Evolutionary conservation across 92 coral and sea anemone species (phyloP).

Genomic region (Parazoanthus darwini): DNA sequence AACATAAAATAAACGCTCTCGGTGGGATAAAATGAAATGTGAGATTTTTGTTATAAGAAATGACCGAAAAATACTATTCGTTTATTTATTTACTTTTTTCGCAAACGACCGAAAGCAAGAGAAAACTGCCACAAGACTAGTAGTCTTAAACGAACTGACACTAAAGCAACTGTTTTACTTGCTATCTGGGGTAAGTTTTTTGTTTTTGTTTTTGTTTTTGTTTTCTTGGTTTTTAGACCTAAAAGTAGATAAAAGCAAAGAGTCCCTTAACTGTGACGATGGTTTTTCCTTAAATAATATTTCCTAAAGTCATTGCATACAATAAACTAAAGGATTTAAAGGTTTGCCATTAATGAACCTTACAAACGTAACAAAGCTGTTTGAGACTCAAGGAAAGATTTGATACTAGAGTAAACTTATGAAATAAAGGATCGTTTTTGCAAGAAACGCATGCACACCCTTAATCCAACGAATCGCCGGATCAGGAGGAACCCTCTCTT

Average conservation of each 20-base stretch:
- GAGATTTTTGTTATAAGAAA: too few species aligned
- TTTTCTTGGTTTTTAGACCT: not conserved
- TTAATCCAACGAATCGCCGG: not conserved
- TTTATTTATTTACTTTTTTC: too few species aligned
- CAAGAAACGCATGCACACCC: not conserved
- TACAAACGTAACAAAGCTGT: too few species aligned
- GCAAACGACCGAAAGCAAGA: not conserved
- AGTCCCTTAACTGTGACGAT: not conserved
- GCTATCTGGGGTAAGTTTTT: not conserved
- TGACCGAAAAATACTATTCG: not conserved
- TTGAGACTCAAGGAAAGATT: not conserved
- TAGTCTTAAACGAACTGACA: not conserved
- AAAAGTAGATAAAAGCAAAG: too few species aligned
- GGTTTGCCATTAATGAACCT: not conserved
- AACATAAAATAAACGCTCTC: too few species aligned
- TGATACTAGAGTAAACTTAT: too few species aligned
- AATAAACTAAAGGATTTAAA: too few species aligned
- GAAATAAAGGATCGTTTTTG: too few species aligned
- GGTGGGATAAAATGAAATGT: too few species aligned
- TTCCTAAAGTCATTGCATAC: not conserved
- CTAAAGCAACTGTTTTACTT: not conserved
- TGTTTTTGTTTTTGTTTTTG: too few species aligned
- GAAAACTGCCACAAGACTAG: not conserved
- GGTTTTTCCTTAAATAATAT: not conserved
- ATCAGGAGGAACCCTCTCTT: not conserved